A percentile compares a stretch with the other conserved stretches of the same genome.
These are phyloP conservation scores for Drosophila azteca DNA, from an alignment of 1,140 invertebrate species.

Conservation along the genomic window DNA sequence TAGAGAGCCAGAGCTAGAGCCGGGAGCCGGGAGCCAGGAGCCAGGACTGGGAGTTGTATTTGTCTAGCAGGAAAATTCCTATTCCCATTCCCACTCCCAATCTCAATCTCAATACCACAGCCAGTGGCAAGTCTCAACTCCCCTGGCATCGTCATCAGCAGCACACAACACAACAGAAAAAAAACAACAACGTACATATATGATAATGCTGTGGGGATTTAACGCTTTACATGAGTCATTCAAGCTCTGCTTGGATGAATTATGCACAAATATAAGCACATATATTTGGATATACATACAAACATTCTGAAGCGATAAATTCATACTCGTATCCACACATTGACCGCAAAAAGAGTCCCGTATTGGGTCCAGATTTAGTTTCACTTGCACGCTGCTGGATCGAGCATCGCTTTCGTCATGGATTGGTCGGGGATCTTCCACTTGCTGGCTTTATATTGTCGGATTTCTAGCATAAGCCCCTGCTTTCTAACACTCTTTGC, in stretches of 20 bases:
- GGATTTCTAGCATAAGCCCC: neutral
- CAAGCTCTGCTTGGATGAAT: neutral
- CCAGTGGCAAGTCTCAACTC: constrained; percentile 2
- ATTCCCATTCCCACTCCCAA: neutral
- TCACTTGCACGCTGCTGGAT: neutral
- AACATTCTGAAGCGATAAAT: constrained; percentile 9
- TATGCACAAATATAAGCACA: neutral
- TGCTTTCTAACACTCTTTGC: constrained; percentile 13
- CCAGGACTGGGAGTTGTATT: constrained; percentile 12
- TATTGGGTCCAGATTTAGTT: constrained; percentile 22
- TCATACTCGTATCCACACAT: neutral
- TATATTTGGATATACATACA: no score
- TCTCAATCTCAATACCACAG: no score
- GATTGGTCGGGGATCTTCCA: neutral
- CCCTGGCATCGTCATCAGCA: constrained; percentile 20
- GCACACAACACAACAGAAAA: constrained; percentile 3
- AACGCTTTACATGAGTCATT: constrained; percentile 41
- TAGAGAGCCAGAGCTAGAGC: neutral
- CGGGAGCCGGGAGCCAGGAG: neutral
- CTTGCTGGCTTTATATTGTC: neutral
- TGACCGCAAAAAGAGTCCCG: neutral
- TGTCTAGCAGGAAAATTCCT: constrained; percentile 16
- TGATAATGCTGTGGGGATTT: constrained; percentile 16
- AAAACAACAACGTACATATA: neutral
- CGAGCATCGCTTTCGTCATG: constrained; percentile 17